Evolutionary conservation across 35 echinoderm and acorn worm species (phyloP).

Genomic region (Apostichopus japonicus): DNA sequence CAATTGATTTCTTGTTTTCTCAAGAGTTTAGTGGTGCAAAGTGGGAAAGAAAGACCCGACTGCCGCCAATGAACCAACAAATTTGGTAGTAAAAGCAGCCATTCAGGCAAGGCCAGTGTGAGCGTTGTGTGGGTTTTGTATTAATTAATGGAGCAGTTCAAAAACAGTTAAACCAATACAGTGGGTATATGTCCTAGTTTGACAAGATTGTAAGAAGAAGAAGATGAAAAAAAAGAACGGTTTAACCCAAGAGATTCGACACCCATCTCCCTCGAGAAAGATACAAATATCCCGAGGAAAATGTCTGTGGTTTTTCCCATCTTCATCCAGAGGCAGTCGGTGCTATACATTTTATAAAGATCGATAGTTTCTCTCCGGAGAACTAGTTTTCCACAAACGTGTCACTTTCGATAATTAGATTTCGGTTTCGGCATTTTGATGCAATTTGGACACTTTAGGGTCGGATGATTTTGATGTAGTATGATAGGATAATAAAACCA

Average conservation of each 20-base stretch:
- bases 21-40: slow-evolving; percentile 38
- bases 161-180: slow-evolving; percentile 43
- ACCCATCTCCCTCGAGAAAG: not conserved
- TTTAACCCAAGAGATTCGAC: not conserved
- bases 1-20: slow-evolving; percentile 28
- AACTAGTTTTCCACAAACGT: not conserved
- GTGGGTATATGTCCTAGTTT: not conserved
- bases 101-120: slow-evolving; percentile 21
- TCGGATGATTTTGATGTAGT: not conserved
- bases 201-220: not conserved
- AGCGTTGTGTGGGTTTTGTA: slow-evolving; percentile 45
- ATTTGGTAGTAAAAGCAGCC: slow-evolving; percentile 1
- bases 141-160: slow-evolving; percentile 7
- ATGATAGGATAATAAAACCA: not conserved
- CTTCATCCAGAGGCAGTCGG: not conserved
- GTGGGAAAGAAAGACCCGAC: slow-evolving; percentile 27
- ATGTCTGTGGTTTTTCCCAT: not conserved
- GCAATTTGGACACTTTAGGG: not conserved
- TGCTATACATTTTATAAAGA: not conserved
- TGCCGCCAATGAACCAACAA: slow-evolving; percentile 41
- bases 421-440: not conserved
- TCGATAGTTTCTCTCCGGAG: not conserved
- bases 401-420: not conserved
- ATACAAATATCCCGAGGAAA: not conserved
- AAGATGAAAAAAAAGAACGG: too few species aligned